Conservation (phyloP, 2,113 vertebrate genomes). For the Enhydra lutris region DNA sequence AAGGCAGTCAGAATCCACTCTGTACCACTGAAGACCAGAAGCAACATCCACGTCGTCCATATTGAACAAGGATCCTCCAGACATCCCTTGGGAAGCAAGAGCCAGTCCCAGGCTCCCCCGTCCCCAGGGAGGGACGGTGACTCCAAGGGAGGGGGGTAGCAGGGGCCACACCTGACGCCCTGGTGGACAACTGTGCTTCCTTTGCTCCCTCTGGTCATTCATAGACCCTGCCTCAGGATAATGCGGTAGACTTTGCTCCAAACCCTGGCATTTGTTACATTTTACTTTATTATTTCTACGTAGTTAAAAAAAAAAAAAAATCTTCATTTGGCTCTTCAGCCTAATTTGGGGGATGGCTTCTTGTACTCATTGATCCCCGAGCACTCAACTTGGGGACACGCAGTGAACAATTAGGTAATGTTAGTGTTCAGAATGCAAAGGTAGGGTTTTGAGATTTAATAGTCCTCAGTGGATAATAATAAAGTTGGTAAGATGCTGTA, state of each 20-base stretch:
- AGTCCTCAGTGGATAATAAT: neutral
- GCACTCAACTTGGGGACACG: fast-evolving
- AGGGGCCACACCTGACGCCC: fast-evolving
- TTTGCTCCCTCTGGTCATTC: neutral
- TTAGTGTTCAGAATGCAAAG: neutral
- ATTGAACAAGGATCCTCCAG: neutral
- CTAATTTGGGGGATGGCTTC: neutral
- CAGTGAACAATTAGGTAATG: neutral
- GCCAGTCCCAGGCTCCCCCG: neutral
- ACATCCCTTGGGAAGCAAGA: neutral
- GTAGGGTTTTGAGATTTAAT: neutral
- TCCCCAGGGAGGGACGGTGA: no score
- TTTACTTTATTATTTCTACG: neutral
- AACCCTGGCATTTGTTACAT: no score
- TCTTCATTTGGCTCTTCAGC: neutral
- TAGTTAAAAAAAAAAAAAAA: neutral
- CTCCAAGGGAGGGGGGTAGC: neutral
- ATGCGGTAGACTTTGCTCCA: neutral
- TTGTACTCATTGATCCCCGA: neutral
- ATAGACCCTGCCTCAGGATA: fast-evolving
- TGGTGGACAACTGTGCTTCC: neutral
- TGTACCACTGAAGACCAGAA: neutral
- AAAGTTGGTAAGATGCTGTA: neutral
- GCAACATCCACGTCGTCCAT: fast-evolving
- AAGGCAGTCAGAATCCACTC: neutral